Evolutionary conservation across 2,888 invertebrate species (phyloP).

Genomic region (Phragmatobia fuliginosa): DNA sequence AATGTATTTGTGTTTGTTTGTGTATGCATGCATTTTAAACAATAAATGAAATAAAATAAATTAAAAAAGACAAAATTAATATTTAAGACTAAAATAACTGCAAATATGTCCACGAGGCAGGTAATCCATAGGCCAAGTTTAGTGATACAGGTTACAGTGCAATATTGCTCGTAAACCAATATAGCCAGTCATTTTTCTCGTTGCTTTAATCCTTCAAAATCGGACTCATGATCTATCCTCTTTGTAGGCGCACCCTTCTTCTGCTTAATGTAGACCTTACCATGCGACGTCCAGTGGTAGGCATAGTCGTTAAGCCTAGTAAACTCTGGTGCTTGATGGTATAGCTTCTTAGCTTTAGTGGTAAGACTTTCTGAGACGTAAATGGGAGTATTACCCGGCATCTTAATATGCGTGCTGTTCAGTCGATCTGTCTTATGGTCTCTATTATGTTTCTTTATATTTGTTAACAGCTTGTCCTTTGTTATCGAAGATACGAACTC

Average conservation of each 20-base stretch:
- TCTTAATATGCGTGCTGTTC: background rate
- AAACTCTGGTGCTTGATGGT: background rate
- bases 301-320: background rate
- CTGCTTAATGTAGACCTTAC: background rate
- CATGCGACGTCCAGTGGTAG: background rate
- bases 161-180: no score
- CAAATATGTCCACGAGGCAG: no score
- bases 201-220: background rate
- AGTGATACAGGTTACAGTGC: background rate
- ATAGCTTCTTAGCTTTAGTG: no score
- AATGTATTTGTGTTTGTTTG: no score
- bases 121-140: background rate
- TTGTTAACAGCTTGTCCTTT: background rate
- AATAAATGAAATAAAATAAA: no score
- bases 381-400: no score
- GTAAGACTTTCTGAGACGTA: no score
- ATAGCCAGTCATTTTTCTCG: no score
- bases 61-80: no score
- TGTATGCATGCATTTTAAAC: no score
- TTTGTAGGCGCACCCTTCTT: background rate
- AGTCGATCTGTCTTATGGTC: background rate
- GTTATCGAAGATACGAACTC: background rate
- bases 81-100: no score
- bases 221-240: background rate
- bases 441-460: no score